Evolutionary conservation across 2,113 vertebrate genomes (phyloP).

Genomic region (Galemys pyrenaicus): DNA sequence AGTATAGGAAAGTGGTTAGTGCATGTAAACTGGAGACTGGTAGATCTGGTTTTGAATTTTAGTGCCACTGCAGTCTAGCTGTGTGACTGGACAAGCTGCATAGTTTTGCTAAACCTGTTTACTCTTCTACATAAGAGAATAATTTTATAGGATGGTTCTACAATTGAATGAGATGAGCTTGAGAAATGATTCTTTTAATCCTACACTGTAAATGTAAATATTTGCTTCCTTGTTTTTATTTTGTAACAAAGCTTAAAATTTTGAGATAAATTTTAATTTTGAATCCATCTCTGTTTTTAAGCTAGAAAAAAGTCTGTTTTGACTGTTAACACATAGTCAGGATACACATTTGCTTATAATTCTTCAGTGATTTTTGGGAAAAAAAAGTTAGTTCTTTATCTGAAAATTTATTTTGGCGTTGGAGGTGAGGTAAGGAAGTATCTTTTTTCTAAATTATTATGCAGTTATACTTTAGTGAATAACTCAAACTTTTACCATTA

Average conservation of each 20-base stretch:
- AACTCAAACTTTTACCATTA: background rate
- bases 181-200: background rate
- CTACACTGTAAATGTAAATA: background rate
- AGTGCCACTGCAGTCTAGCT: background rate
- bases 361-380: background rate
- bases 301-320: background rate
- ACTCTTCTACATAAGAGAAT: background rate
- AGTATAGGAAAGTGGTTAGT: background rate
- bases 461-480: background rate
- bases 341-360: background rate
- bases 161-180: background rate
- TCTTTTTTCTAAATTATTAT: background rate
- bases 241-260: conserved; percentile 5
- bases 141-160: background rate
- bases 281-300: background rate
- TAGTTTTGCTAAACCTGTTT: background rate
- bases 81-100: background rate
- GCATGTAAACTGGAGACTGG: background rate
- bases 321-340: background rate
- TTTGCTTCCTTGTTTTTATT: background rate
- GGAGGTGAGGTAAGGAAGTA: background rate
- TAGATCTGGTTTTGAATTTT: background rate
- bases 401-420: background rate
- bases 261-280: background rate
- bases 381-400: background rate